Evolutionary conservation across 2,797 vertebrate species (phyloP), one percentile per base, ranked within the genome.

Genomic region (Sphenodon punctatus): DNA sequence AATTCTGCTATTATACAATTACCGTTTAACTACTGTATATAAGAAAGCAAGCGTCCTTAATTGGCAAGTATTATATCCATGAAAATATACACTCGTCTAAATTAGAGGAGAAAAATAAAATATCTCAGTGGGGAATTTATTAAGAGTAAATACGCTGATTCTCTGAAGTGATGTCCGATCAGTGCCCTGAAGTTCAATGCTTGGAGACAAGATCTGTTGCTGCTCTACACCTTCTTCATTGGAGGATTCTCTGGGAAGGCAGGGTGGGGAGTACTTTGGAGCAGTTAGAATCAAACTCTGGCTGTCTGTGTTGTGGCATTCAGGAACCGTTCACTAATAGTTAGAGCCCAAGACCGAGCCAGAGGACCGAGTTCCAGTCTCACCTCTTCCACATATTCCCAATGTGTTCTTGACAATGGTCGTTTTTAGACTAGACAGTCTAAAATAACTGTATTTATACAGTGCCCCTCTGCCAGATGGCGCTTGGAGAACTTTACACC

Each of bases 131-230:
- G 11, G 30, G 16, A 20, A 20, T 65, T 72, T 25, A 41, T 20
- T 22, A 60, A 49, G 17, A 64, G 60, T 49, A 86, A 46, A 14
- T 22, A 1, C 42, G 67, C 49, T 39, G 8, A 6, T 56, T 65
- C 73, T 43, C 75, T 56, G 34, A 64, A 82, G 71, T 61, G 63
- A 77, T 68, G 30, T 30, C 48, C 64, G 81, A 73, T 53, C 45
- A 43, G 27, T 23, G 22, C 6, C 60, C 13, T 4, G 20, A 22
- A 41, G 15, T n/a, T n/a, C n/a, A n/a, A n/a, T n/a, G n/a, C n/a
- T n/a, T n/a, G n/a, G n/a, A n/a, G n/a, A n/a, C n/a, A n/a, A n/a
- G n/a, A n/a, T n/a, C n/a, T n/a, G n/a, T 46, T 49, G 6, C 45
- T 59, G 23, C 64, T 69, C 73, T 17, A 27, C 19, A 32, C 4